Evolutionary conservation across 2,113 vertebrate genomes (phyloP).

Genomic region (Crotalus tigris): DNA sequence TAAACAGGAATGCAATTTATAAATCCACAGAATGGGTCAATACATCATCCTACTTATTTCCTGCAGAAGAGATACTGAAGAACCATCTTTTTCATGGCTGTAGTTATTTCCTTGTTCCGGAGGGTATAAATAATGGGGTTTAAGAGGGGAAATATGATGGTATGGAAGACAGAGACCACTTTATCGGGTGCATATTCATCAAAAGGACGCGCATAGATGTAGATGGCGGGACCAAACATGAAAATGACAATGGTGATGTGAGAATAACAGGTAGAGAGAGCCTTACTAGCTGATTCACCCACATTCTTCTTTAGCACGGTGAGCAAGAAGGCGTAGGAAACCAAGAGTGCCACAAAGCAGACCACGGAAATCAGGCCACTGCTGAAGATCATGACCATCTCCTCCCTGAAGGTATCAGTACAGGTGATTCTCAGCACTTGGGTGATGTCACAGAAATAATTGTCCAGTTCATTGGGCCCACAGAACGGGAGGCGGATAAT

Average conservation of each 20-base stretch:
- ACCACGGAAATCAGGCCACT: constrained; percentile 62
- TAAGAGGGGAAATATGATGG: constrained; percentile 62
- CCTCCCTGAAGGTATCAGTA: constrained; percentile 50
- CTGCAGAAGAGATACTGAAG: constrained; percentile 32
- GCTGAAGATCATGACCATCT: constrained; percentile 62
- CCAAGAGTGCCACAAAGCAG: constrained; percentile 59
- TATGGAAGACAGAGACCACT: constrained; percentile 63
- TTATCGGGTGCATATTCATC: constrained; percentile 61
- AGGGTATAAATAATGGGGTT: constrained; percentile 65
- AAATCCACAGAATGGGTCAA: background rate
- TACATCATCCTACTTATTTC: constrained; percentile 28
- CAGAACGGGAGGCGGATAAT: constrained; percentile 57
- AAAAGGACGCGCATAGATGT: constrained; percentile 61
- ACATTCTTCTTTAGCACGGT: constrained; percentile 54
- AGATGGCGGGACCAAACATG: constrained; percentile 63
- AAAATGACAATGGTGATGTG: constrained; percentile 62
- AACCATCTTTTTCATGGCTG: constrained; percentile 54
- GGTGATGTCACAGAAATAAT: constrained; percentile 63
- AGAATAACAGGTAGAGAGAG: constrained; percentile 59
- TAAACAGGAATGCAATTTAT: background rate
- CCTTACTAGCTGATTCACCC: constrained; percentile 47
- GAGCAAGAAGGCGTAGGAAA: constrained; percentile 55
- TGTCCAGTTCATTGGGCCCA: constrained; percentile 59
- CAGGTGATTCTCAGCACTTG: constrained; percentile 61
- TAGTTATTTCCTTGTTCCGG: constrained; percentile 60